Conservation (phyloP, 1,140 invertebrate species). For the Stenopsyche tienmushanensis region DNA sequence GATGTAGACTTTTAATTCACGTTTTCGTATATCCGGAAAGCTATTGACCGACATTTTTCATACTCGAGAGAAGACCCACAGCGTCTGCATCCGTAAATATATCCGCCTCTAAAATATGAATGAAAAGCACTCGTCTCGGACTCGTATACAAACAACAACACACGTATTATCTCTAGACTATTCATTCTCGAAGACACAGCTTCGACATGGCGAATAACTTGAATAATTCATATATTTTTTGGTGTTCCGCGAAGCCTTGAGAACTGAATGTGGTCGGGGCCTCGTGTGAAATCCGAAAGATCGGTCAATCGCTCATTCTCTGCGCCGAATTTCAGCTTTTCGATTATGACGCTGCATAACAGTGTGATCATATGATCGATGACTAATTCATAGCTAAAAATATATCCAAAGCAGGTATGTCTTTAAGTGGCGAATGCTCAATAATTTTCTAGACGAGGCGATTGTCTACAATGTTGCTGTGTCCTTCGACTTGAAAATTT, state of each 20-base stretch:
- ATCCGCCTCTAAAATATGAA: conserved; percentile 13
- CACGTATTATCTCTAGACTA: too few species aligned
- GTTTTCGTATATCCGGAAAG: conserved; percentile 24
- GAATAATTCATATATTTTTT: too few species aligned
- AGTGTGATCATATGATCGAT: background rate
- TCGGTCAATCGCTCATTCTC: too few species aligned
- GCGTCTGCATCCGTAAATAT: conserved; percentile 6
- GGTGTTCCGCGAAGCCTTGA: too few species aligned
- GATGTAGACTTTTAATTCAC: conserved; percentile 27
- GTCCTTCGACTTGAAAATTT: background rate
- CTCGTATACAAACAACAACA: too few species aligned
- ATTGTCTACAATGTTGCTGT: background rate
- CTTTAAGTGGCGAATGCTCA: background rate
- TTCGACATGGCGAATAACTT: too few species aligned
- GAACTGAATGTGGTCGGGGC: too few species aligned
- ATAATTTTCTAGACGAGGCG: background rate
- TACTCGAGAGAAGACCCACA: background rate
- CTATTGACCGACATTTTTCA: conserved; percentile 25
- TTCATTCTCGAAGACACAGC: too few species aligned
- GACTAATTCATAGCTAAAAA: background rate
- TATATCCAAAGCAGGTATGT: background rate
- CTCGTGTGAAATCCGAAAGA: too few species aligned
- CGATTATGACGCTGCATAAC: background rate
- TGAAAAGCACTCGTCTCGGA: too few species aligned
- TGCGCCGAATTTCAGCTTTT: too few species aligned